Percentiles rank a stretch among this genome's conserved stretches.
Evolutionary conservation across 2,113 vertebrate genomes (phyloP).

Genomic region (Bubo blakistoni): DNA sequence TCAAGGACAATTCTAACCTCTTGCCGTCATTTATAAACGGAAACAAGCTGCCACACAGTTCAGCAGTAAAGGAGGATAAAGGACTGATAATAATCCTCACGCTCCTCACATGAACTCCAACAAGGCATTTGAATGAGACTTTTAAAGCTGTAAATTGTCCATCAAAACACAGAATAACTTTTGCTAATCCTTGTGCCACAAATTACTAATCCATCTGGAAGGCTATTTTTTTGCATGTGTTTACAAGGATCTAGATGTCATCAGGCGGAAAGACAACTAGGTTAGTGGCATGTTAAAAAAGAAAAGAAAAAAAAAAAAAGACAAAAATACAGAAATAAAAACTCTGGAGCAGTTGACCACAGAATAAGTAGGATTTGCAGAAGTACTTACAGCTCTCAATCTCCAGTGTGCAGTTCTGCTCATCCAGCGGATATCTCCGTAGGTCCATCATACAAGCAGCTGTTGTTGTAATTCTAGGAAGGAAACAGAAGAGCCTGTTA

Average conservation of each 20-base stretch:
- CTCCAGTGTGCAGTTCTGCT: slow-evolving; percentile 95
- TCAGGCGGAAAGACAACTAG: background rate
- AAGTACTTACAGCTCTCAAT: slow-evolving; percentile 95
- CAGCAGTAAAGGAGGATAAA: slow-evolving; percentile 35
- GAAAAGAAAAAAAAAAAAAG: background rate
- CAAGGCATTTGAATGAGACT: slow-evolving; percentile 38
- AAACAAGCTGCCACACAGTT: slow-evolving; percentile 10
- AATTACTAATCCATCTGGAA: slow-evolving; percentile 40
- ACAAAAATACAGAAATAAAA: background rate
- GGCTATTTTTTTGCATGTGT: background rate
- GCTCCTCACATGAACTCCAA: slow-evolving; percentile 19
- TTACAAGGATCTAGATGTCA: slow-evolving; percentile 8
- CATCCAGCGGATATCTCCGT: slow-evolving; percentile 90
- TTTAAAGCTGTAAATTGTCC: slow-evolving; percentile 47
- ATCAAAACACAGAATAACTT: slow-evolving; percentile 42
- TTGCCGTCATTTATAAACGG: background rate
- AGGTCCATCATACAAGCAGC: slow-evolving; percentile 99
- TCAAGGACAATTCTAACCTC: background rate
- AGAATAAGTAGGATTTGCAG: slow-evolving; percentile 19
- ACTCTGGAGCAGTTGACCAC: background rate
- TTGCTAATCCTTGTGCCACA: slow-evolving; percentile 4
- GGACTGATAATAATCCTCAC: background rate
- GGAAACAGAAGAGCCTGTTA: slow-evolving; percentile 40
- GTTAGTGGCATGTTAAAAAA: background rate
- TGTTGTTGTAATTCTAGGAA: slow-evolving; percentile 91